A percentile compares a stretch with the other conserved stretches of the same genome.
phyloP scores from a whole-genome alignment of 2,888 invertebrate species.

The Leucoma salicis region DNA sequence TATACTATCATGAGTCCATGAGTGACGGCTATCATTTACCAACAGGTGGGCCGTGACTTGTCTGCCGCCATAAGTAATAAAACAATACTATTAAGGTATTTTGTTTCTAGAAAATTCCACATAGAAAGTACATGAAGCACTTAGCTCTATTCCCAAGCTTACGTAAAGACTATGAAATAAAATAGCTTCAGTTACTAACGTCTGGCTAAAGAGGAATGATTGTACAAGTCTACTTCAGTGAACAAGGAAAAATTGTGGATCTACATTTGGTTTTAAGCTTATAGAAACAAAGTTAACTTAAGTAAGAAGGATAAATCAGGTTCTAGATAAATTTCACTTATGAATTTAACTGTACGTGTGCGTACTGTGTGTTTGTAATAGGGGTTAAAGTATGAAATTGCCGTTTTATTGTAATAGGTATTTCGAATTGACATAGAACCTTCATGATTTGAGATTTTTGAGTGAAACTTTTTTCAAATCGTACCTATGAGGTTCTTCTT shows the following conservation, averaged over 20 bases:
- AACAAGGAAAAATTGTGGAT: slow-evolving; percentile 22
- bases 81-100: neutral
- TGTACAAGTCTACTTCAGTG: slow-evolving; percentile 16
- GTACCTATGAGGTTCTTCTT: too few relatives aligned
- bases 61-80: too few relatives aligned
- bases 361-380: too few relatives aligned
- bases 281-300: neutral
- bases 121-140: slow-evolving; percentile 1
- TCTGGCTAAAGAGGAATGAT: slow-evolving; percentile 32
- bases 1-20: too few relatives aligned
- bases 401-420: too few relatives aligned
- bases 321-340: neutral
- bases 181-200: slow-evolving; percentile 27
- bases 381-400: too few relatives aligned
- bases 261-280: slow-evolving; percentile 1
- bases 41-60: too few relatives aligned
- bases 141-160: slow-evolving; percentile 4
- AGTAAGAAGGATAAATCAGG: slow-evolving; percentile 1
- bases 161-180: slow-evolving; percentile 5
- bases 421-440: too few relatives aligned
- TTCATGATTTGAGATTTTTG: too few relatives aligned
- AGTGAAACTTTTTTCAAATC: too few relatives aligned
- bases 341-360: too few relatives aligned
- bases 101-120: neutral
- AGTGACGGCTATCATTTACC: too few relatives aligned